Base-by-base conservation (phyloP, 2,888 invertebrate genomes). In the Thecophora atra region DNA sequence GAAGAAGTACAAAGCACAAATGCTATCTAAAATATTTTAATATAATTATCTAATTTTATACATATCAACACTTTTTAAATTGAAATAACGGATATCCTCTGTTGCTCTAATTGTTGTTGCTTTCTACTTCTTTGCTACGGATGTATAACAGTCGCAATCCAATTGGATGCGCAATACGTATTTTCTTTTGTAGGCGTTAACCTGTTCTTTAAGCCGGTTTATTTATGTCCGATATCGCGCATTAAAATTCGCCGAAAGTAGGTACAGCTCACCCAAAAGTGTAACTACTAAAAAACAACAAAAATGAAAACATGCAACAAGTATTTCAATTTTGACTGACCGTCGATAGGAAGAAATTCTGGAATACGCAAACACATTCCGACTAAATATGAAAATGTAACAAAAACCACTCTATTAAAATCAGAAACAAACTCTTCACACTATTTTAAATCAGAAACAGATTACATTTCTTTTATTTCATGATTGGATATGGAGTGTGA, bases 141-240 rank as follows among this genome's bases (percentile, higher is more conserved):
- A 8, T 47, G 17, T 26, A 15, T 3, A 13, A 5, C 26, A 70
- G 52, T 70, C 63, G 52, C 70, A 70, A 51, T 52, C 47, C 70
- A 54, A 42, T 56, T 69, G 58, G n/a, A n/a, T n/a, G 58, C 47
- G 37, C 52, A 30, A n/a, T 63, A 24, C 1, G 21, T 37, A 37
- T 1, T 37, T 37, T 81, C n/a, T 75, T 81, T 83, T 83, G 85
- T 84, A 84, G 85, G 85, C 85, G 85, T 84, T 82, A 84, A 85
- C 85, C 84, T 85, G 85, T 85, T 85, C 83, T 85, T 85, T 85
- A 85, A 84, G 84, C 81, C 79, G 80, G 81, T 84, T 84, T 84
- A 85, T 84, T 85, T 85, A 84, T 85, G 83, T 83, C 80, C 81
- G 83, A 83, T 83, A 83, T 81, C 82, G 82, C 83, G 83, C 82